Percentiles rank a stretch among this genome's conserved stretches.
Conservation (phyloP, 1,140 invertebrate genomes). For the Antheraea mylitta region DNA sequence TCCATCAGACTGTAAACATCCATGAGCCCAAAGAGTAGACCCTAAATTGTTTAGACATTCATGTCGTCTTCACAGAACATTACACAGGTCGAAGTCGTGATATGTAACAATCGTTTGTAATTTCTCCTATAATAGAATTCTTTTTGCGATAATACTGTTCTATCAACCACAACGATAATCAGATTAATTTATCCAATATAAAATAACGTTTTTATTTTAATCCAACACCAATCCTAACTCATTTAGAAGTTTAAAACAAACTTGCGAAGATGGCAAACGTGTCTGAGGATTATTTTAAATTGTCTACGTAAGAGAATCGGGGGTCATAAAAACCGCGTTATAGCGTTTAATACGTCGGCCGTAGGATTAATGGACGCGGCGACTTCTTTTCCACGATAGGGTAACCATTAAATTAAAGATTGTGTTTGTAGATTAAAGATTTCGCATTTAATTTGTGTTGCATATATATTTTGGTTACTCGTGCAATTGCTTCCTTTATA, state of each 20-base stretch:
- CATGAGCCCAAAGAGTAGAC: too few relatives aligned
- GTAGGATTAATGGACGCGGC: slow-evolving; percentile 36
- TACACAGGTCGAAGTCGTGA: too few relatives aligned
- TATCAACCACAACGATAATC: background rate
- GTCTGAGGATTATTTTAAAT: slow-evolving; percentile 38
- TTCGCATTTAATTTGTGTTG: too few relatives aligned
- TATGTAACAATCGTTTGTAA: too few relatives aligned
- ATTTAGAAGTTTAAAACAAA: slow-evolving; percentile 2
- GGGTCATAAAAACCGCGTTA: slow-evolving; percentile 35
- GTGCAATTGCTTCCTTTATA: too few relatives aligned
- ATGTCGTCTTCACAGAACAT: too few relatives aligned
- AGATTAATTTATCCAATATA: background rate
- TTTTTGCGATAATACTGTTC: too few relatives aligned
- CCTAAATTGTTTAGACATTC: too few relatives aligned
- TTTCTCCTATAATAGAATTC: too few relatives aligned
- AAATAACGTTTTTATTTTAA: background rate
- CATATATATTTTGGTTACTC: too few relatives aligned
- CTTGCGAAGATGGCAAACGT: slow-evolving; percentile 14
- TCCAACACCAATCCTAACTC: background rate
- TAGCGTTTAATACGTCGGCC: slow-evolving; percentile 35
- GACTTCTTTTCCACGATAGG: slow-evolving; percentile 20
- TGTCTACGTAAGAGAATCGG: slow-evolving; percentile 25
- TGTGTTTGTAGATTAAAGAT: too few relatives aligned
- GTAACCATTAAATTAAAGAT: slow-evolving; percentile 9
- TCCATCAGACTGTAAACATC: too few relatives aligned